Evolutionary conservation across 1,140 invertebrate genomes (phyloP).

Genomic region (Cotesia typhae): DNA sequence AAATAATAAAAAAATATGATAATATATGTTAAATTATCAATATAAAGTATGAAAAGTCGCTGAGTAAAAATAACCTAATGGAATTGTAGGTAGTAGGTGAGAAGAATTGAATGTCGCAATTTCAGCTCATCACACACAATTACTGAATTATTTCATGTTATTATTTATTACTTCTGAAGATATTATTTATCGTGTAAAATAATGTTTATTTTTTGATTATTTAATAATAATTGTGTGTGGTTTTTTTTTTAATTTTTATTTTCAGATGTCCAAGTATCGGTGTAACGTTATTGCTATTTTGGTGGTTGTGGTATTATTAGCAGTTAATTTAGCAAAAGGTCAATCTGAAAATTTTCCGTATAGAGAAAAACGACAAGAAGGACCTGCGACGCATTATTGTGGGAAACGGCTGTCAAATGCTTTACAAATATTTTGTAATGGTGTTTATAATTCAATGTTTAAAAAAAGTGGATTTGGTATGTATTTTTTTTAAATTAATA

Average conservation of each 20-base stretch:
- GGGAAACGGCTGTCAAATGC: constrained; percentile 57
- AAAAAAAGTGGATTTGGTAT: constrained; percentile 59
- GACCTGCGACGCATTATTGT: constrained; percentile 51
- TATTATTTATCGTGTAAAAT: neutral
- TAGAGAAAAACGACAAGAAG: constrained; percentile 45
- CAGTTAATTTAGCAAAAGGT: constrained; percentile 45
- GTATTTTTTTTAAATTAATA: constrained; percentile 24
- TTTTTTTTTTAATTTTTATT: constrained; percentile 35
- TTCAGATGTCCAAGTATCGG: constrained; percentile 57
- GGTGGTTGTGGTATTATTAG: constrained; percentile 44
- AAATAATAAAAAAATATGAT: no score
- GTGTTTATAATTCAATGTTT: constrained; percentile 61
- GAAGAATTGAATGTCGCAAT: no score
- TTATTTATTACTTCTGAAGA: no score
- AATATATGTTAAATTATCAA: no score
- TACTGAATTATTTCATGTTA: no score
- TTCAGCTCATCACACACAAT: no score
- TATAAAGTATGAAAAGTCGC: no score
- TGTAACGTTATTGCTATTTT: constrained; percentile 48
- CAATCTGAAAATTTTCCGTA: constrained; percentile 51
- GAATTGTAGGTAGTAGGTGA: no score
- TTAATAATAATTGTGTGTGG: neutral
- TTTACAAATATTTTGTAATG: constrained; percentile 57
- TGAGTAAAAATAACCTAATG: no score
- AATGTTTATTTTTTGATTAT: neutral